Evolutionary conservation across 1,140 invertebrate species (phyloP), one percentile per base, ranked within the genome.

Genomic region (Calephelis nemesis): DNA sequence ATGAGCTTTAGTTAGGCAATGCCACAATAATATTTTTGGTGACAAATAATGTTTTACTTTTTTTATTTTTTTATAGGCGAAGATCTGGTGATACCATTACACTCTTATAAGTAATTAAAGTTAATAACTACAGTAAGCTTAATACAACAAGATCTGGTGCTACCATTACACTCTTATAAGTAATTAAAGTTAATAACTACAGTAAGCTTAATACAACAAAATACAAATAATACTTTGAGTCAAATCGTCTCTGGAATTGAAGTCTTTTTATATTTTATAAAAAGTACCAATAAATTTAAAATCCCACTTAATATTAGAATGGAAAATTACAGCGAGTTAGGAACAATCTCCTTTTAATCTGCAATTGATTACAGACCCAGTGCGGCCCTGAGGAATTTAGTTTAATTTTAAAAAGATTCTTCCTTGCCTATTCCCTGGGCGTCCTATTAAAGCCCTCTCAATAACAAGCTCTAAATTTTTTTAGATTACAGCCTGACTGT

Each of bases 301-400:
- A 60, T 60, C 58, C 58, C 58, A 60, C 58, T 60, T 60, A 60
- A 60, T 60, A 78, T 81, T 79, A 76, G 70, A 63, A 75, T 69
- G 69, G 74, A 76, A 76, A 75, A 79, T 77, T 77, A 77, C 63
- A 70, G 47, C 58, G 48, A 39, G 47, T 60, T 39, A 63, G 67
- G 47, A 30, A 49, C 76, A 82, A 82, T 84, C 77, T 72, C 78
- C 80, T 80, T 70, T 79, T 80, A 82, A 86, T 84, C 78, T 75
- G 12, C 72, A 80, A 82, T 81, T 81, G 74, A 77, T 77, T 73
- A 78, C 54, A 47, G 73, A 70, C 70, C 73, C 70, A 69, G 69
- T 63, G 64, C 30, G 68, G 69, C 58, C 39, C 58, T 60, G 12
- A 60, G 72, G 70, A 74, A 74, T 74, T 75, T 76, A 79, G 78